Percentiles rank a stretch among this genome's conserved stretches.
phyloP scores from a whole-genome alignment of 1,140 invertebrate species.

The Mizuhopecten yessoensis region DNA sequence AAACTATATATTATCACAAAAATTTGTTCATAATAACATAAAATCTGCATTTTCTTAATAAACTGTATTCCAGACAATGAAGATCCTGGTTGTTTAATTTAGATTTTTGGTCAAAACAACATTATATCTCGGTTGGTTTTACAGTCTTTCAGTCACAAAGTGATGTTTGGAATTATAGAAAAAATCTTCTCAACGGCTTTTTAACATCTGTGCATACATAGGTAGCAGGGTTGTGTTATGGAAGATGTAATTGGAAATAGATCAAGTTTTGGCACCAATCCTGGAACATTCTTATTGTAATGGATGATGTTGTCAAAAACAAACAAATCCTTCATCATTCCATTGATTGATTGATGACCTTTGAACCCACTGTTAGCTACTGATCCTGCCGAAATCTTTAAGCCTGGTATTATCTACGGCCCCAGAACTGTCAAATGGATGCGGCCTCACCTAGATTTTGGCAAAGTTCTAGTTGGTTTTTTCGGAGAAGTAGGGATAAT shows the following conservation, averaged over 20 bases:
- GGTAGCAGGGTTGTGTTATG: not conserved
- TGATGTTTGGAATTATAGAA: not conserved
- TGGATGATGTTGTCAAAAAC: not conserved
- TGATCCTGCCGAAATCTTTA: not conserved
- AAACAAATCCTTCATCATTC: not conserved
- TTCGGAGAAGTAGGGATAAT: not conserved
- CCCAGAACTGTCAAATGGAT: not conserved
- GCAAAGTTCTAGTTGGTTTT: not conserved
- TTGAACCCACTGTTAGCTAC: not conserved
- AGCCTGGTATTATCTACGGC: not conserved
- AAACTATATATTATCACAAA: too few relatives aligned
- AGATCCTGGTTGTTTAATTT: too few relatives aligned
- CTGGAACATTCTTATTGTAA: not conserved
- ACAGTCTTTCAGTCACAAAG: not conserved
- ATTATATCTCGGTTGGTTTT: not conserved
- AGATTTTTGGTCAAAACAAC: not conserved
- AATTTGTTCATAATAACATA: too few relatives aligned
- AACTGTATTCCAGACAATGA: too few relatives aligned
- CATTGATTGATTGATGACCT: not conserved
- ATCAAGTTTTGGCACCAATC: not conserved
- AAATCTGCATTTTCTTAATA: too few relatives aligned
- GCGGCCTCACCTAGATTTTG: not conserved
- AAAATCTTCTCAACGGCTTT: not conserved
- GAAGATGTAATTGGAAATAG: not conserved
- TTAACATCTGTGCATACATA: not conserved